These are phyloP conservation scores for Cryptotis parvus DNA, from an alignment of 2,113 vertebrate genomes.

Conservation along the genomic window DNA sequence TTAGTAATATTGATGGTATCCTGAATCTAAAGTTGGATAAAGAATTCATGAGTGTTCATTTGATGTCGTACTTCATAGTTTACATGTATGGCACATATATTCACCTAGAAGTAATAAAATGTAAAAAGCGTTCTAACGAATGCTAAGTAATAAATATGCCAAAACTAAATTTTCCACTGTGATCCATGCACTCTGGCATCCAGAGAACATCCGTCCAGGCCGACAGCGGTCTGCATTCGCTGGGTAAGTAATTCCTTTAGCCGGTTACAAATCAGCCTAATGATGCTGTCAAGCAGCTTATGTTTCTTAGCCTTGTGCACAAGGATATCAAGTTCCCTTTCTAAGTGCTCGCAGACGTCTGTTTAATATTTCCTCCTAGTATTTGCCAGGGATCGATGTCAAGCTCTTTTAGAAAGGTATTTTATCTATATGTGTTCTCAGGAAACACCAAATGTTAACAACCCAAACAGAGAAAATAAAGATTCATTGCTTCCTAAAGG, in stretches of 20 bases:
- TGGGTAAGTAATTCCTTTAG: conserved; percentile 42
- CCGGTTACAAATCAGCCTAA: conserved; percentile 76
- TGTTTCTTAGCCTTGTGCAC: conserved; percentile 62
- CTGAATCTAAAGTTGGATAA: conserved; percentile 37
- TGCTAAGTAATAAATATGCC: conserved; percentile 66
- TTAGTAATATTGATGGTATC: not conserved
- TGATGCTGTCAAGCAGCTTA: conserved; percentile 51
- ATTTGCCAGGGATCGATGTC: conserved; percentile 69
- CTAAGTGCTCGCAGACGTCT: conserved; percentile 80
- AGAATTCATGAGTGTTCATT: conserved; percentile 1
- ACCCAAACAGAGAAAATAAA: conserved; percentile 71
- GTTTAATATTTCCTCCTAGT: conserved; percentile 72
- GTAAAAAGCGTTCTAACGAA: conserved; percentile 58
- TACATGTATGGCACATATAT: conserved; percentile 28
- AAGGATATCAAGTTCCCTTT: conserved; percentile 75
- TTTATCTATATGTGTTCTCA: conserved; percentile 70
- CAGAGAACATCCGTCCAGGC: conserved; percentile 22
- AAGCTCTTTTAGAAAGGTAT: conserved; percentile 67
- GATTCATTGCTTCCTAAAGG: conserved; percentile 54
- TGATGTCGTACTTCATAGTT: conserved; percentile 32
- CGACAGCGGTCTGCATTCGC: not conserved
- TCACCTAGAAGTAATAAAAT: conserved; percentile 56
- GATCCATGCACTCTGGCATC: conserved; percentile 61
- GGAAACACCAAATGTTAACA: conserved; percentile 71
- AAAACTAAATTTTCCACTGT: conserved; percentile 36